phyloP scores from a whole-genome alignment of 2,888 invertebrate species.

The Tholera decimalis region DNA sequence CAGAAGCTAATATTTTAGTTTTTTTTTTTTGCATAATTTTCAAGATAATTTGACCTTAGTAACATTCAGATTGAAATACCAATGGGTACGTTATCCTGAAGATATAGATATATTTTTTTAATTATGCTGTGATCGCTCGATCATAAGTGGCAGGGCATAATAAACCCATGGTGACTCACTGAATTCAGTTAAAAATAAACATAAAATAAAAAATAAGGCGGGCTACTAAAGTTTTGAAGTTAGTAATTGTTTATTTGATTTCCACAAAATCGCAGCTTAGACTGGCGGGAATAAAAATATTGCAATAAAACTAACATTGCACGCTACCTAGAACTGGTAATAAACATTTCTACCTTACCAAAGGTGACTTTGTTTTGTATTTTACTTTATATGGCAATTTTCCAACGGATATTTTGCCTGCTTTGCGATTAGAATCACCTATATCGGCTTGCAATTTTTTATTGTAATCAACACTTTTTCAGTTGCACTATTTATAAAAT shows the following conservation, averaged over 20 bases:
- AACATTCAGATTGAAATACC: background rate
- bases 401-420: background rate
- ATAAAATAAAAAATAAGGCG: conserved; percentile 4
- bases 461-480: background rate
- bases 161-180: background rate
- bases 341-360: conserved; percentile 29
- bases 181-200: background rate
- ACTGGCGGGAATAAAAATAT: conserved; percentile 48
- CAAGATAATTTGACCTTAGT: background rate
- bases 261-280: conserved; percentile 23
- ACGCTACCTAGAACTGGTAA: conserved; percentile 48
- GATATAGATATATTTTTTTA: too few species aligned
- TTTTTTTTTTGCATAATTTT: background rate
- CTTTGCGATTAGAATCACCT: conserved; percentile 1
- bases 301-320: conserved; percentile 47
- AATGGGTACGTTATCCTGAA: too few species aligned
- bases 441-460: background rate
- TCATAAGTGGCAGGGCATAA: background rate
- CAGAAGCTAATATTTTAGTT: background rate
- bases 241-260: conserved; percentile 22
- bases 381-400: conserved; percentile 6
- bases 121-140: background rate
- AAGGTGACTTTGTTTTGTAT: conserved; percentile 32
- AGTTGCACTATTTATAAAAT: background rate
- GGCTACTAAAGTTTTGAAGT: conserved; percentile 20